These are phyloP conservation scores for Perca schrenkii DNA, from an alignment of 2,113 vertebrate genomes.

Conservation along the genomic window DNA sequence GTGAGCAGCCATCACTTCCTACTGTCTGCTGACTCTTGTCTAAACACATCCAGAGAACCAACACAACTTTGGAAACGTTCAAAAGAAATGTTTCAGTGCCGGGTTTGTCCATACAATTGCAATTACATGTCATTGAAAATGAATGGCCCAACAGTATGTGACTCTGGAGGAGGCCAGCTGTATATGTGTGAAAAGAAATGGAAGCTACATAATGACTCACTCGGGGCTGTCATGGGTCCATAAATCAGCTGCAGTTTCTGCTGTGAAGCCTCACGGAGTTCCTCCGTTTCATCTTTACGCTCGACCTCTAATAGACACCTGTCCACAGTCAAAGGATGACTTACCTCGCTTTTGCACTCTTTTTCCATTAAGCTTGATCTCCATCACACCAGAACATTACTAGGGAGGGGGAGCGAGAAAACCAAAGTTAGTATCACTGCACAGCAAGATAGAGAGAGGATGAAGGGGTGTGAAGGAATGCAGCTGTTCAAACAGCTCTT, in stretches of 20 bases:
- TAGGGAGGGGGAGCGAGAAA: conserved; percentile 1
- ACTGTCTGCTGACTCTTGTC: background rate
- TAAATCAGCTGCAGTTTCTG: conserved; percentile 58
- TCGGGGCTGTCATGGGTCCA: conserved; percentile 25
- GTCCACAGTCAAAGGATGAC: conserved; percentile 46
- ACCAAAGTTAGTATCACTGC: conserved; percentile 43
- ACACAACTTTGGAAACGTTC: conserved; percentile 1
- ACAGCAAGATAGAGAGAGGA: conserved; percentile 49
- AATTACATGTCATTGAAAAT: conserved; percentile 48
- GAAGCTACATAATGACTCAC: conserved; percentile 57
- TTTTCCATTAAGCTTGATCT: conserved; percentile 58
- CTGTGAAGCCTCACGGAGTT: conserved; percentile 41
- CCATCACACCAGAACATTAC: conserved; percentile 40
- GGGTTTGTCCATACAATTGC: conserved; percentile 22
- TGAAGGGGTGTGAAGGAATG: conserved; percentile 79
- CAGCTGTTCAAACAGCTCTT: conserved; percentile 81
- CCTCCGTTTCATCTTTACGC: conserved; percentile 37
- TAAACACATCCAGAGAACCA: background rate
- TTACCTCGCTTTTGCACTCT: conserved; percentile 53
- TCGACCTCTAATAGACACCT: conserved; percentile 50
- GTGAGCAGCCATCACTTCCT: background rate
- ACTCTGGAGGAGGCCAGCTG: conserved; percentile 22
- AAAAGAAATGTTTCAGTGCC: conserved; percentile 27
- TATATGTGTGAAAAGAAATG: conserved; percentile 49
- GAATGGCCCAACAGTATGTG: conserved; percentile 22